A percentile compares a stretch with the other conserved stretches of the same genome.
Conservation (phyloP, 2,797 vertebrate genomes). For the Pagetopsis macropterus region DNA sequence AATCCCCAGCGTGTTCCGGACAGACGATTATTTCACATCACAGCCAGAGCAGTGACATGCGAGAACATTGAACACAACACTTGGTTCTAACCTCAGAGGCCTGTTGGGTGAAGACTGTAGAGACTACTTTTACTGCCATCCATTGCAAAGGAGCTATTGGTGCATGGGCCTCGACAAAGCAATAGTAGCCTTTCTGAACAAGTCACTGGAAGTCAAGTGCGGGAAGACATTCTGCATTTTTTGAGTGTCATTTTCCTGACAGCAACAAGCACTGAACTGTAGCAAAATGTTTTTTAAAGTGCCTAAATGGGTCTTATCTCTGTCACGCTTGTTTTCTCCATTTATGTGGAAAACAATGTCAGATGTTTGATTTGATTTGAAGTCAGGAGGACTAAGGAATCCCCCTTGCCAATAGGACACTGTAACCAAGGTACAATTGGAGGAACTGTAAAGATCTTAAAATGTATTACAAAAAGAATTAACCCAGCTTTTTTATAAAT, state of each 20-base stretch:
- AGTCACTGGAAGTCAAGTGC: slow-evolving; percentile 49
- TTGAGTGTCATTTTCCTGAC: slow-evolving; percentile 51
- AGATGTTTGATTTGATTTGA: slow-evolving; percentile 45
- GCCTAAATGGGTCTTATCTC: slow-evolving; percentile 69
- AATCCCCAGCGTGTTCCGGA: slow-evolving; percentile 89
- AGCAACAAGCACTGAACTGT: slow-evolving; percentile 75
- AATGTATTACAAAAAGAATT: slow-evolving; percentile 42
- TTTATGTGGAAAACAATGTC: slow-evolving; percentile 38
- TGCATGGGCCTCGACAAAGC: slow-evolving; percentile 74
- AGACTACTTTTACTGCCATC: slow-evolving; percentile 73
- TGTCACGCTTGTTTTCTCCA: slow-evolving; percentile 55
- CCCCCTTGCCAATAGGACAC: slow-evolving; percentile 40
- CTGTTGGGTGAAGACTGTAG: slow-evolving; percentile 53
- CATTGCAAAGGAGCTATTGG: slow-evolving; percentile 53
- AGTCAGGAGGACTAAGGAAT: slow-evolving; percentile 35
- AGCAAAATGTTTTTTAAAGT: slow-evolving; percentile 76
- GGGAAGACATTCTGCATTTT: slow-evolving; percentile 45
- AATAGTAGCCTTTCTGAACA: slow-evolving; percentile 79
- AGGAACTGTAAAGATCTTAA: slow-evolving; percentile 47
- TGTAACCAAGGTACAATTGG: slow-evolving; percentile 47
- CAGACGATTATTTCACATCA: slow-evolving; percentile 92
- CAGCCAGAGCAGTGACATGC: slow-evolving; percentile 77
- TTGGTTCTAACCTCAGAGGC: slow-evolving; percentile 66
- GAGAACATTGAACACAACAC: slow-evolving; percentile 21
- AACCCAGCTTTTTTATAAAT: slow-evolving; percentile 61